A percentile compares a stretch with the other conserved stretches of the same genome.
These are phyloP conservation scores for Orius insidiosus DNA, from an alignment of 1,140 invertebrate genomes.

Conservation along the genomic window DNA sequence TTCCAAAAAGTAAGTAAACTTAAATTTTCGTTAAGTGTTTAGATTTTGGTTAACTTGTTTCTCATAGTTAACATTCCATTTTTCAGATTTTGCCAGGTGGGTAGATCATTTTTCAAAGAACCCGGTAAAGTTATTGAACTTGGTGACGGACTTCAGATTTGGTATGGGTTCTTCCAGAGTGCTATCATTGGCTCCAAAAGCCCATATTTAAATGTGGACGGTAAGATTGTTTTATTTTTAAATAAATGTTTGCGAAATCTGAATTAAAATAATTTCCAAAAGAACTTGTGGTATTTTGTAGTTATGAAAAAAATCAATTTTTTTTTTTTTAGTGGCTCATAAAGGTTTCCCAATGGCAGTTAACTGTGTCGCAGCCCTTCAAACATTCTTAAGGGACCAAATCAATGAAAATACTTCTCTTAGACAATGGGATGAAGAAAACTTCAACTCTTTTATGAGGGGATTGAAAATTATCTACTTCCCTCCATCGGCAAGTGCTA, in stretches of 20 bases:
- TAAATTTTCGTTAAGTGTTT: too few relatives aligned
- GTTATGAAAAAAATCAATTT: too few relatives aligned
- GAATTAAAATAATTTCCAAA: too few relatives aligned
- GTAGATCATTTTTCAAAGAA: slow-evolving; percentile 35
- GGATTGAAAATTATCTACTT: slow-evolving; percentile 28
- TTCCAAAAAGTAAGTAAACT: background rate
- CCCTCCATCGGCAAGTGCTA: slow-evolving; percentile 27
- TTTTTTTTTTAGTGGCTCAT: slow-evolving; percentile 31
- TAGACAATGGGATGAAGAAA: background rate
- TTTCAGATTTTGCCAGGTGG: slow-evolving; percentile 24
- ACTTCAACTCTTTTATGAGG: slow-evolving; percentile 19
- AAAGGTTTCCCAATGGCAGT: slow-evolving; percentile 40
- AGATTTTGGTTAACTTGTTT: too few relatives aligned
- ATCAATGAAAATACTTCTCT: background rate
- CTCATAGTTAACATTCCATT: too few relatives aligned
- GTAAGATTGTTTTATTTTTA: too few relatives aligned
- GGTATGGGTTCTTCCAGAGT: slow-evolving; percentile 54
- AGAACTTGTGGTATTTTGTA: too few relatives aligned
- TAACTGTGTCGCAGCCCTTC: slow-evolving; percentile 9
- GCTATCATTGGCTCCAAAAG: slow-evolving; percentile 46
- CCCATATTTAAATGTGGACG: slow-evolving; percentile 55
- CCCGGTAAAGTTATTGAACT: slow-evolving; percentile 26
- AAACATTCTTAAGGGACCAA: background rate
- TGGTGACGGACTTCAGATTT: slow-evolving; percentile 45
- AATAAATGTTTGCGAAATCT: too few relatives aligned